Evolutionary conservation across 2,888 invertebrate species (phyloP).

Genomic region (Loripinus fragilis): DNA sequence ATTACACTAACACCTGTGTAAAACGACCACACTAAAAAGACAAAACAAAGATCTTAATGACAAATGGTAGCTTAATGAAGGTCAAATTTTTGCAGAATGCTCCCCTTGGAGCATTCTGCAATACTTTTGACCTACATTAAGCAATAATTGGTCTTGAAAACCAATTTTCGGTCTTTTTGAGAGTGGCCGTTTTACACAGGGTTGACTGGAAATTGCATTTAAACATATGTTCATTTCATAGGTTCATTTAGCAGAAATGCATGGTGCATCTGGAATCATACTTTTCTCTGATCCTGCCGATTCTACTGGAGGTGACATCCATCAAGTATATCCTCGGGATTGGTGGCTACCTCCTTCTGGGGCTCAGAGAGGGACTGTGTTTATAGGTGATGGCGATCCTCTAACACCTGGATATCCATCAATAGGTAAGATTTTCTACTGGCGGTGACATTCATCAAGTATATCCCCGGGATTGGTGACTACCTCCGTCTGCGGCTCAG

Average conservation of each 20-base stretch:
- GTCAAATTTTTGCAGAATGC: no score
- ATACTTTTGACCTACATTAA: no score
- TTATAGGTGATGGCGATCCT: constrained; percentile 84
- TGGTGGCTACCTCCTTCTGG: constrained; percentile 85
- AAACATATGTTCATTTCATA: no score
- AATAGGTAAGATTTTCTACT: constrained; percentile 83
- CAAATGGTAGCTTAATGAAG: no score
- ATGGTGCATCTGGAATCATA: constrained; percentile 83
- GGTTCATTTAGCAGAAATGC: constrained; percentile 78
- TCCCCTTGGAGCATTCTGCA: no score
- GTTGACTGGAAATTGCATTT: no score
- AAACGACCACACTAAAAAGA: no score
- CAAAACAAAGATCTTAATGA: no score
- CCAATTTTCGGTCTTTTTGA: no score
- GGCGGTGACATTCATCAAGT: constrained; percentile 73
- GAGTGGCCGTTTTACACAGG: no score
- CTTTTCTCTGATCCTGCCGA: constrained; percentile 84
- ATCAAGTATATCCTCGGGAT: constrained; percentile 82
- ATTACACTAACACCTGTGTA: no score
- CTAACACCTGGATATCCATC: constrained; percentile 85
- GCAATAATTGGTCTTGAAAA: no score
- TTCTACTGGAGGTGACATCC: constrained; percentile 76
- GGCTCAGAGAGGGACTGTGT: constrained; percentile 84
- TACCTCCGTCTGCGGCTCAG: constrained; percentile 84
- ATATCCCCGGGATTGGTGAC: constrained; percentile 84